Base-by-base conservation (phyloP, 2,888 invertebrate genomes). In the Serrognathus titanus region DNA sequence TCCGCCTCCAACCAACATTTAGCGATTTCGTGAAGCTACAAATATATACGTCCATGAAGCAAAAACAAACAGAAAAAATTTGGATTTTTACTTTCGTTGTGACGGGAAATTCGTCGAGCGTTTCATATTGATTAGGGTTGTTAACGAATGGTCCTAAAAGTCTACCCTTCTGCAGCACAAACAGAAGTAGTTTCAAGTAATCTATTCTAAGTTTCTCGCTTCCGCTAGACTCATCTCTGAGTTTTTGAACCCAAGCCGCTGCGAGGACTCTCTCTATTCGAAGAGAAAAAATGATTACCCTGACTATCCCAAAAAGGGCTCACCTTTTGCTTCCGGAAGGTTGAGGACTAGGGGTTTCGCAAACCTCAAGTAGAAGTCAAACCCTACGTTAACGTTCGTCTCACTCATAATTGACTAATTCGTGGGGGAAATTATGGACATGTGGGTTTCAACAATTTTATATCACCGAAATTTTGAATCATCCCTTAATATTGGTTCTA, bases 171-270 rank as follows among this genome's bases (percentile, higher is more conserved):
- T 80, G 79, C 58, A 81, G 66, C 3, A 75, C 75, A 55, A 79
- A 77, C 1, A 81, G 67, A 12, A 81, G 65, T 31, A 81, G 67
- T 66, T 80, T 80, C 2, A 80, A 63, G 58, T 78, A 79, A 55
- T 77, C 74, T 3, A 73, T 74, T 47, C 75, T 66, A 24, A 75
- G 63, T 45, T 71, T 67, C 45, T 72, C 73, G 4, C 64, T 51
- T 5, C 71, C 75, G 0, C 60, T 48, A n/a, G 63, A 48, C 35
- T 68, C 68, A 67, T 38, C 65, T 61, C 43, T n/a, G n/a, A 79
- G 68, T 62, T 78, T 79, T 60, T 75, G 74, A 16, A 79, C 64
- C 80, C 80, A 80, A 58, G 75, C 70, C 36, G 78, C 75, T n/a
- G 79, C 78, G 47, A 73, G 67, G 10, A 70, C 69, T 57, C 78